Evolutionary conservation across 2,797 vertebrate genomes (phyloP).

Genomic region (Labeo calbasu): DNA sequence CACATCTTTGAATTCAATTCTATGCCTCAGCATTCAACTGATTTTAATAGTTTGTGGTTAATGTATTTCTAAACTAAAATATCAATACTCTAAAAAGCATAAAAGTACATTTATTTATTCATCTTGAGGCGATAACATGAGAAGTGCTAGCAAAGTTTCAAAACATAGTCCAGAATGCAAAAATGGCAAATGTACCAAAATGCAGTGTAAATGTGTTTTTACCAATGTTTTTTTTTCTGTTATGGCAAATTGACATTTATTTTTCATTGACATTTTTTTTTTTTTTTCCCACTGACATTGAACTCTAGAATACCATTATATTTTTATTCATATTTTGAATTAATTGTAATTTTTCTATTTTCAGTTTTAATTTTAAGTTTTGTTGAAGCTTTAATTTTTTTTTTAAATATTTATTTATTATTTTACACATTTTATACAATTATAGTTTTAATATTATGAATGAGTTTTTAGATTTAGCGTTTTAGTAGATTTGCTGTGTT

Average conservation of each 20-base stretch:
- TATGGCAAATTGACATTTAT: no score
- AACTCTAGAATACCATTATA: no score
- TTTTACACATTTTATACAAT: not conserved
- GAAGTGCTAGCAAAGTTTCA: not conserved
- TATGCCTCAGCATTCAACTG: not conserved
- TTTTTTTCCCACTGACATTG: no score
- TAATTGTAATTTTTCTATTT: not conserved
- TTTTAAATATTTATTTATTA: no score
- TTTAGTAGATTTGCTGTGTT: not conserved
- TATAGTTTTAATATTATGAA: not conserved
- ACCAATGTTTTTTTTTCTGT: no score
- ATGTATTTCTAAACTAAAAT: not conserved
- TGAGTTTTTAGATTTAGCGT: not conserved
- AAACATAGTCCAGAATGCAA: no score
- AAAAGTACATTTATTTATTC: not conserved
- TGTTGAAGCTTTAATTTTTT: no score
- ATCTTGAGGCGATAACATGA: not conserved
- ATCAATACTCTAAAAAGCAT: not conserved
- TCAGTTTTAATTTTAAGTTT: not conserved
- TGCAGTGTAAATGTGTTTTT: no score
- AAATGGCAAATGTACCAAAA: no score
- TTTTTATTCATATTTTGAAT: not conserved
- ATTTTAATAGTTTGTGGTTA: not conserved
- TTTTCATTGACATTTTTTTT: no score
- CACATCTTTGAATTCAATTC: not conserved